phyloP scores from a whole-genome alignment of 2,113 vertebrate genomes.

The Gallinago undulata region DNA sequence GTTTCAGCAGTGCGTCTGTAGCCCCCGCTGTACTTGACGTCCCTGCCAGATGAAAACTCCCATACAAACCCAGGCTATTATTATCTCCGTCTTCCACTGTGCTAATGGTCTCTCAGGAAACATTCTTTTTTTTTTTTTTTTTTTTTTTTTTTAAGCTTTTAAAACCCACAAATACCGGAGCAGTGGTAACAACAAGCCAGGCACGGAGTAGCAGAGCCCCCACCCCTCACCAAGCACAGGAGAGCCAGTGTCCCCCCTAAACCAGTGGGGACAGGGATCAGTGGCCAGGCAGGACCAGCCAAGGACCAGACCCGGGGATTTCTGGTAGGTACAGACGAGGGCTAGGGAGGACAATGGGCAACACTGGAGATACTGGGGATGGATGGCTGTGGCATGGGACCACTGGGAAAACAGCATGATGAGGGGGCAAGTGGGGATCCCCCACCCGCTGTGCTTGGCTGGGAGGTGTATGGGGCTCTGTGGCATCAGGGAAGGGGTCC shows the following conservation, averaged over 20 bases:
- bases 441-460: background rate
- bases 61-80: constrained; percentile 29
- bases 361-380: background rate
- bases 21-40: background rate
- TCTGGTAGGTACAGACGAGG: background rate
- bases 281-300: background rate
- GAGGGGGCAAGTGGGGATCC: background rate
- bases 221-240: rapidly evolving
- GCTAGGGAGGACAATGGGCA: background rate
- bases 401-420: background rate
- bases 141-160: background rate
- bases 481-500: rapidly evolving
- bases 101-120: constrained; percentile 64
- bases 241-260: background rate
- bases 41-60: constrained; percentile 11
- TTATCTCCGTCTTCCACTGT: constrained; percentile 45
- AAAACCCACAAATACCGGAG: background rate
- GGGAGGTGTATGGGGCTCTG: background rate
- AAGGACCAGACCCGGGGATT: rapidly evolving
- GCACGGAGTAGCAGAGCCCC: background rate
- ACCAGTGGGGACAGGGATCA: rapidly evolving
- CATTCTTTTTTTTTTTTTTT: background rate
- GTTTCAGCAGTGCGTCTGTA: background rate
- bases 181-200: background rate
- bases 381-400: background rate